phyloP scores from a whole-genome alignment of 2,113 vertebrate species.

The Neotragus moschatus region DNA sequence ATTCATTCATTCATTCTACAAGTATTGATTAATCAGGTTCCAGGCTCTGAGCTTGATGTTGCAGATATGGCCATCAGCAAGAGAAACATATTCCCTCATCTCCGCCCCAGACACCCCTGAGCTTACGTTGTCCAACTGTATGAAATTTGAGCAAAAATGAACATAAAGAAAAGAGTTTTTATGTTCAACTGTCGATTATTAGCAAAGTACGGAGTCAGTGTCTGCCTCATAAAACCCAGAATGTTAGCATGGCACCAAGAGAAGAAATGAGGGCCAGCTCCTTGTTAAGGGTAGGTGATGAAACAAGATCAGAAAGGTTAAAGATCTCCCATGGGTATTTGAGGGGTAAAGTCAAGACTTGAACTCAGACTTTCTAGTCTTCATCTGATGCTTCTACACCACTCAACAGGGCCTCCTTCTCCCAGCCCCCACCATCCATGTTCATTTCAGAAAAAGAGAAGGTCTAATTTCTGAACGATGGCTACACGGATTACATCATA shows the following conservation, averaged over 20 bases:
- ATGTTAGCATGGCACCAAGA: background rate
- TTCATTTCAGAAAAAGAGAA: constrained; percentile 61
- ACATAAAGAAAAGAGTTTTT: background rate
- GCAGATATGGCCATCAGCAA: background rate
- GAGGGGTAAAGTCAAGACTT: background rate
- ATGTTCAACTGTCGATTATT: background rate
- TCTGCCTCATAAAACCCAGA: background rate
- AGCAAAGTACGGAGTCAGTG: background rate
- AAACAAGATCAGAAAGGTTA: background rate
- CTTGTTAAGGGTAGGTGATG: background rate
- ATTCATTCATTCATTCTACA: background rate
- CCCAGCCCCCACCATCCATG: background rate
- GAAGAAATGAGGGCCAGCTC: background rate
- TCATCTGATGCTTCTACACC: background rate
- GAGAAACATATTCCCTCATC: background rate
- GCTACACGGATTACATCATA: constrained; percentile 70
- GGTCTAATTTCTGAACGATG: constrained; percentile 74
- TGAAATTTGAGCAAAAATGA: constrained; percentile 7
- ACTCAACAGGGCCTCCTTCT: background rate
- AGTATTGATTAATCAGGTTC: background rate
- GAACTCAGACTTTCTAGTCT: background rate
- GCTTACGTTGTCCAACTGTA: background rate
- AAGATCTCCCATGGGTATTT: background rate
- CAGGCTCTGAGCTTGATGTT: background rate
- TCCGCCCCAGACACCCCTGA: background rate